A percentile compares a stretch with the other conserved stretches of the same genome.
phyloP scores from a whole-genome alignment of 2,113 vertebrate genomes.

The Mus spicilegus region DNA sequence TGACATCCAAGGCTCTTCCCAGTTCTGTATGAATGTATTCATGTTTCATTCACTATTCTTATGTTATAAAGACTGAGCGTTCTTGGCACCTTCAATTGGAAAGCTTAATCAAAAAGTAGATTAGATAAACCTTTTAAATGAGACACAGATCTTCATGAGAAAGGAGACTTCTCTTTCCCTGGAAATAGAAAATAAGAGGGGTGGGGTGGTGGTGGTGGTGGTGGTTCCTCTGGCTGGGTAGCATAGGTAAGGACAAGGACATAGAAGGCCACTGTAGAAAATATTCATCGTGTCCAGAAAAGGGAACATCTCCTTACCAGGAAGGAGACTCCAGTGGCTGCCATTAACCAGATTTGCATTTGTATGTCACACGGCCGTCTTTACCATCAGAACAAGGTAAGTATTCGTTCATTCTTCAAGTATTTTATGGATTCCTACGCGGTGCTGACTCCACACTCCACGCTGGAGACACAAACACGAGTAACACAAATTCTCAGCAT shows the following conservation, averaged over 20 bases:
- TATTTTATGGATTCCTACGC: neutral
- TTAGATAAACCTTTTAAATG: conserved; percentile 37
- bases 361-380: neutral
- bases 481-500: conserved; percentile 27
- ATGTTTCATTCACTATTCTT: conserved; percentile 1
- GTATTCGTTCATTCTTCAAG: neutral
- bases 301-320: neutral
- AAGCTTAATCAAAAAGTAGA: conserved; percentile 34
- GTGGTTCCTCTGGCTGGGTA: neutral
- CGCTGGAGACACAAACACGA: neutral
- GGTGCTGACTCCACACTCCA: neutral
- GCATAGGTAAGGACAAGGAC: neutral
- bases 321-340: conserved; percentile 14
- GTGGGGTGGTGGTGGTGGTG: too few species aligned
- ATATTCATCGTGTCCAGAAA: neutral
- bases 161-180: neutral
- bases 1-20: conserved; percentile 9
- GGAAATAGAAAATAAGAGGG: conserved; percentile 37
- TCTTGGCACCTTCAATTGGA: conserved; percentile 12
- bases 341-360: neutral
- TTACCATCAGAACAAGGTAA: neutral
- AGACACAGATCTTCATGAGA: conserved; percentile 40
- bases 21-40: conserved; percentile 35
- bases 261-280: conserved; percentile 37
- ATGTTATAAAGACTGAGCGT: conserved; percentile 44